phyloP scores from a whole-genome alignment of 2,797 vertebrate species.

The Sebastiscus tertius region DNA sequence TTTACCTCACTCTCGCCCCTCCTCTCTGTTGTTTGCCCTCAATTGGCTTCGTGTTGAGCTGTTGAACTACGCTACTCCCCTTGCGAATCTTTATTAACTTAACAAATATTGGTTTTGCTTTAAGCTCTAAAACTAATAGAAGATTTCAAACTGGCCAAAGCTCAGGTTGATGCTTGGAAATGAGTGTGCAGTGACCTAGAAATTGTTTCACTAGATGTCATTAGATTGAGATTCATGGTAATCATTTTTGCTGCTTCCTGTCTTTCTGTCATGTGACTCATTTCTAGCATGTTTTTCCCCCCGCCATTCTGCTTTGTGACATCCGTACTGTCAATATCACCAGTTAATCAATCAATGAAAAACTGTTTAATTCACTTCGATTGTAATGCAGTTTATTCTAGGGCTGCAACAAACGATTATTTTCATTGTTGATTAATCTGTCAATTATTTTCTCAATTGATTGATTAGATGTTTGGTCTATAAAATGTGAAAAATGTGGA shows the following conservation, averaged over 20 bases:
- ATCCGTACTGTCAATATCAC: constrained; percentile 27
- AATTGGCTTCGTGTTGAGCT: constrained; percentile 57
- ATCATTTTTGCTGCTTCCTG: constrained; percentile 55
- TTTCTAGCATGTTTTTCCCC: constrained; percentile 65
- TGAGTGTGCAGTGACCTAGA: constrained; percentile 82
- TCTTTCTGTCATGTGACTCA: constrained; percentile 60
- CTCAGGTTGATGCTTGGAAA: constrained; percentile 64
- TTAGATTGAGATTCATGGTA: constrained; percentile 69
- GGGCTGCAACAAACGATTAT: too few species aligned
- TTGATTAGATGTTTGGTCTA: too few species aligned
- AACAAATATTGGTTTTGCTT: constrained; percentile 20
- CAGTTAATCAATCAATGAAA: constrained; percentile 34
- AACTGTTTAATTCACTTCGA: constrained; percentile 1
- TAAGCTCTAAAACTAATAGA: constrained; percentile 5
- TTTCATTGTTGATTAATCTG: too few species aligned
- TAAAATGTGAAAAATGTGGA: too few species aligned
- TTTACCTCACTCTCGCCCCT: constrained; percentile 61
- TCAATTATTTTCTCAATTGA: too few species aligned
- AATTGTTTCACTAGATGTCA: constrained; percentile 62
- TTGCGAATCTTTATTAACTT: constrained; percentile 6
- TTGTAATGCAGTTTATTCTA: neutral
- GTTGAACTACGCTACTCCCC: constrained; percentile 15
- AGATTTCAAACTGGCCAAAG: constrained; percentile 1
- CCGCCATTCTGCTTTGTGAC: constrained; percentile 58
- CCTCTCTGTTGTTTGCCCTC: constrained; percentile 42